Evolutionary conservation across 2,113 vertebrate genomes (phyloP).

Genomic region (Archilochus colubris): DNA sequence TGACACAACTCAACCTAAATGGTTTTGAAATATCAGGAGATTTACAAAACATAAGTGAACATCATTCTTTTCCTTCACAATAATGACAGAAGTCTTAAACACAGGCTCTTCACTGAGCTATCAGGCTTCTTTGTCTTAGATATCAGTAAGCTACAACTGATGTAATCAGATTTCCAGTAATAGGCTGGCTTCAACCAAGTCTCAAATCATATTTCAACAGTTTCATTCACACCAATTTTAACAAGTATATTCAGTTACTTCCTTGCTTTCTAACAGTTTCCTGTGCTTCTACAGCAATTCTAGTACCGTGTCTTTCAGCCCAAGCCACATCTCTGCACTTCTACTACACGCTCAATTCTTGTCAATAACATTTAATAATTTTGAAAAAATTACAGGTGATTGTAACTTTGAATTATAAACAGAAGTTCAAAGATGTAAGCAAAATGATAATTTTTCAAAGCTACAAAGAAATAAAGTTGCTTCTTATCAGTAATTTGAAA

Average conservation of each 20-base stretch:
- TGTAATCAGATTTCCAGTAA: background rate
- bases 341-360: background rate
- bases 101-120: background rate
- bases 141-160: background rate
- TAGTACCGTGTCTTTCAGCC: background rate
- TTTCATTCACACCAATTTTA: background rate
- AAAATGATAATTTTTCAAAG: background rate
- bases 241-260: constrained; percentile 4
- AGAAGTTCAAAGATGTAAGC: background rate
- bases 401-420: background rate
- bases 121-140: background rate
- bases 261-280: background rate
- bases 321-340: background rate
- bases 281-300: background rate
- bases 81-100: background rate
- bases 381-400: background rate
- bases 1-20: background rate
- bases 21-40: background rate
- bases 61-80: background rate
- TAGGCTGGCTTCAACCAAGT: background rate
- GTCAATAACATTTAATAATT: background rate
- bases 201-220: constrained; percentile 15
- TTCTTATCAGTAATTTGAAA: background rate
- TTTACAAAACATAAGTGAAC: background rate
- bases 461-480: background rate